These are phyloP conservation scores for Pangasianodon hypophthalmus DNA, from an alignment of 2,113 vertebrate genomes.

Conservation along the genomic window DNA sequence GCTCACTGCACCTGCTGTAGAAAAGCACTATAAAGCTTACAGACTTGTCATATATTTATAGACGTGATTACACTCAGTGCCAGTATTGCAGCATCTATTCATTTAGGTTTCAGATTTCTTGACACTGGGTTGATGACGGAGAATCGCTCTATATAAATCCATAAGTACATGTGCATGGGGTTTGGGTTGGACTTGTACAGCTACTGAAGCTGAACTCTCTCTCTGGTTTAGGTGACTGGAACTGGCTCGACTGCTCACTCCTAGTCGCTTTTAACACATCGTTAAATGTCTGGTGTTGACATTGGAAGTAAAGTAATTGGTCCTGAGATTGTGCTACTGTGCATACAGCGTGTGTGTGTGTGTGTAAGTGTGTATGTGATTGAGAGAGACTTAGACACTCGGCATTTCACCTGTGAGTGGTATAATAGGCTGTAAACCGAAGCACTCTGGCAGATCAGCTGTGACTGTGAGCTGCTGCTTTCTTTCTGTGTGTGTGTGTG, in stretches of 20 bases:
- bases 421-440: constrained; percentile 26
- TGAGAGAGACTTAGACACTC: constrained; percentile 10
- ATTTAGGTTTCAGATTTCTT: neutral
- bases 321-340: constrained; percentile 7
- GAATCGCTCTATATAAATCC: neutral
- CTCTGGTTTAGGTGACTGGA: neutral
- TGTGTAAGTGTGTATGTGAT: neutral
- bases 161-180: neutral
- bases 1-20: neutral
- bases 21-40: neutral
- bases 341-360: neutral
- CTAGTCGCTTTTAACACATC: neutral
- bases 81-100: neutral
- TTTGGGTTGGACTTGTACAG: neutral
- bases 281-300: constrained; percentile 13
- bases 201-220: neutral
- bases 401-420: constrained; percentile 2
- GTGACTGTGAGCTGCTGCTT: neutral
- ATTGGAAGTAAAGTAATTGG: neutral
- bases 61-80: neutral
- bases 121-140: neutral
- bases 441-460: constrained; percentile 3
- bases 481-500: constrained; percentile 9
- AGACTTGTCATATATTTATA: neutral
- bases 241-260: neutral